Percentiles rank a stretch among this genome's conserved stretches.
phyloP scores from a whole-genome alignment of 2,113 vertebrate species.

The Prionailurus viverrinus region DNA sequence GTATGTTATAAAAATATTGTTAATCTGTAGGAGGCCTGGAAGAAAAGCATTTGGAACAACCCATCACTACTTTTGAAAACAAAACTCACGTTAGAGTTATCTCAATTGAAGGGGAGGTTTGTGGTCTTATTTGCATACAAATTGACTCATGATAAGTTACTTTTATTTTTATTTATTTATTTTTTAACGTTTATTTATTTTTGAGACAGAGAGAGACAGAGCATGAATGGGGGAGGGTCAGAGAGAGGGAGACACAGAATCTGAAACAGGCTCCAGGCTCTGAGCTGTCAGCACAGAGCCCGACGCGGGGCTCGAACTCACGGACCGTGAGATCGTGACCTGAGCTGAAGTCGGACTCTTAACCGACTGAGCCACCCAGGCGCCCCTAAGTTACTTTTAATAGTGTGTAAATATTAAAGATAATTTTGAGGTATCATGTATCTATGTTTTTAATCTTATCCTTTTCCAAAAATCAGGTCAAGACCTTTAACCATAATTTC shows the following conservation, averaged over 20 bases:
- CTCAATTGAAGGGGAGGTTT: not conserved
- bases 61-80: slow-evolving; percentile 26
- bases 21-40: not conserved
- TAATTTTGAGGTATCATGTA: not conserved
- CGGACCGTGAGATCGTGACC: too few species aligned
- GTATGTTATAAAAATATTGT: not conserved
- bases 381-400: slow-evolving; percentile 41
- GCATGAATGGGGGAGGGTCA: too few species aligned
- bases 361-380: too few species aligned
- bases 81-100: slow-evolving; percentile 55
- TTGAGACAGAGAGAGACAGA: too few species aligned
- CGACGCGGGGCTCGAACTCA: too few species aligned
- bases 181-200: too few species aligned
- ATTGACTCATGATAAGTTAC: not conserved
- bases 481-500: slow-evolving; percentile 33
- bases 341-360: too few species aligned
- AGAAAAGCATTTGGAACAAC: slow-evolving; percentile 8
- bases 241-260: too few species aligned
- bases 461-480: slow-evolving; percentile 40
- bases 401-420: slow-evolving; percentile 30
- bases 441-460: slow-evolving; percentile 37
- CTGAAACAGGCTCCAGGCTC: too few species aligned
- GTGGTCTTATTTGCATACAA: slow-evolving; percentile 11
- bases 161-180: too few species aligned
- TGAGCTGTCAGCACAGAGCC: too few species aligned